These are phyloP conservation scores for Sinosuthora webbiana DNA, from an alignment of 2,113 vertebrate species.

Conservation along the genomic window DNA sequence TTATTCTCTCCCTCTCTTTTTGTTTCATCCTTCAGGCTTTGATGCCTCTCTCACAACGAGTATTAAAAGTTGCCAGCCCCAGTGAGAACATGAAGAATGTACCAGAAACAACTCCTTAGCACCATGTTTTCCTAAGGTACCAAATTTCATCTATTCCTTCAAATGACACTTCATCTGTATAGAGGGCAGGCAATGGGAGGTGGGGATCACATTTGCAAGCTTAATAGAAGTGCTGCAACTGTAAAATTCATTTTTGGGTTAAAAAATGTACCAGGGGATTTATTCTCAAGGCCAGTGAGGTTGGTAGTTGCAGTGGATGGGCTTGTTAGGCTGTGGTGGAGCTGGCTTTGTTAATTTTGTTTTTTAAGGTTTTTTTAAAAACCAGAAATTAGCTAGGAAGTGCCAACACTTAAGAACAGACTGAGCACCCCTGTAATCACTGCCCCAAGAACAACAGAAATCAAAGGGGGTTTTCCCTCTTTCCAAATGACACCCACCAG, in stretches of 20 bases:
- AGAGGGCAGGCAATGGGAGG: not conserved
- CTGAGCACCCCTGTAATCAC: not conserved
- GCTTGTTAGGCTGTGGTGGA: not conserved
- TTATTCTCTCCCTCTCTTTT: not conserved
- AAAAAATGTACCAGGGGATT: not conserved
- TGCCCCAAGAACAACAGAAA: not conserved
- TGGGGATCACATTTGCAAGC: not conserved
- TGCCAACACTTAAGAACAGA: not conserved
- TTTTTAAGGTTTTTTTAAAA: not conserved
- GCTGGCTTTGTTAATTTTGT: not conserved
- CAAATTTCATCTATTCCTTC: not conserved
- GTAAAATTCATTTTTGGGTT: not conserved
- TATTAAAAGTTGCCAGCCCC: not conserved
- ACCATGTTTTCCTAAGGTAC: not conserved
- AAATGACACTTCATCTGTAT: not conserved
- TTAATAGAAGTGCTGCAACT: not conserved
- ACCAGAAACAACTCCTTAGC: not conserved
- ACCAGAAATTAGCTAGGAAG: not conserved
- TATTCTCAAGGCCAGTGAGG: not conserved
- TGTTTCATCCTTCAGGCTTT: not conserved
- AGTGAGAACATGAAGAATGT: not conserved
- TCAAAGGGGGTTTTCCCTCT: fast-evolving
- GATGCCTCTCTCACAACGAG: not conserved
- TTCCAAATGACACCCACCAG: not conserved
- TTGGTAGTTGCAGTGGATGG: not conserved